phyloP scores from a whole-genome alignment of 1,140 invertebrate genomes.

The Anadara kagoshimensis region DNA sequence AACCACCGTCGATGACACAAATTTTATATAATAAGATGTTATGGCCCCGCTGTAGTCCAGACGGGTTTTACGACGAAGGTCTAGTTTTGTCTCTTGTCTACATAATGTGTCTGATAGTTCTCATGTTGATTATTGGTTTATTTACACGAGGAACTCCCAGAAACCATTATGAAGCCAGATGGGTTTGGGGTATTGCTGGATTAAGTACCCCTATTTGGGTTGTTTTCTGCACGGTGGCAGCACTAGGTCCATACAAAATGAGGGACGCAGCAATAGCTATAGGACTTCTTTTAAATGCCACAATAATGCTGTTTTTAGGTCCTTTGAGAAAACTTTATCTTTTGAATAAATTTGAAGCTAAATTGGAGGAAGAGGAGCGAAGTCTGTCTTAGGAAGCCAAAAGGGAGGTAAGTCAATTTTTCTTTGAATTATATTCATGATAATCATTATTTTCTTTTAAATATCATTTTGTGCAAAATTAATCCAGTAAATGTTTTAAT shows the following conservation, averaged over 20 bases:
- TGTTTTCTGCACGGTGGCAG: slow-evolving; percentile 73
- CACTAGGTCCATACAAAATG: slow-evolving; percentile 64
- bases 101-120: slow-evolving; percentile 74
- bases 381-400: slow-evolving; percentile 28
- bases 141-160: slow-evolving; percentile 66
- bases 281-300: slow-evolving; percentile 70
- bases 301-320: slow-evolving; percentile 67
- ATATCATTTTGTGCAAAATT: background rate
- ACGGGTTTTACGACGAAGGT: slow-evolving; percentile 72
- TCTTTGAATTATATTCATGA: background rate
- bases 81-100: slow-evolving; percentile 75
- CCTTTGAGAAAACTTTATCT: slow-evolving; percentile 73
- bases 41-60: slow-evolving; percentile 66
- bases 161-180: slow-evolving; percentile 63
- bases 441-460: background rate
- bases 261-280: slow-evolving; percentile 70
- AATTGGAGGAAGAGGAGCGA: slow-evolving; percentile 56
- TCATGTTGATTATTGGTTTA: slow-evolving; percentile 72
- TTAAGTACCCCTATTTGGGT: slow-evolving; percentile 72
- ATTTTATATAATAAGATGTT: slow-evolving; percentile 62
- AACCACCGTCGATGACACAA: slow-evolving; percentile 53
- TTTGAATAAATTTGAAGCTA: slow-evolving; percentile 63
- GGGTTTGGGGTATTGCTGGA: slow-evolving; percentile 73
- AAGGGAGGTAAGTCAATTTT: slow-evolving; percentile 30
- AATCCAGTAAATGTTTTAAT: background rate